Evolutionary conservation across 2,888 invertebrate genomes (phyloP), one percentile per base, ranked within the genome.

Genomic region (Criorhina ranunculi): DNA sequence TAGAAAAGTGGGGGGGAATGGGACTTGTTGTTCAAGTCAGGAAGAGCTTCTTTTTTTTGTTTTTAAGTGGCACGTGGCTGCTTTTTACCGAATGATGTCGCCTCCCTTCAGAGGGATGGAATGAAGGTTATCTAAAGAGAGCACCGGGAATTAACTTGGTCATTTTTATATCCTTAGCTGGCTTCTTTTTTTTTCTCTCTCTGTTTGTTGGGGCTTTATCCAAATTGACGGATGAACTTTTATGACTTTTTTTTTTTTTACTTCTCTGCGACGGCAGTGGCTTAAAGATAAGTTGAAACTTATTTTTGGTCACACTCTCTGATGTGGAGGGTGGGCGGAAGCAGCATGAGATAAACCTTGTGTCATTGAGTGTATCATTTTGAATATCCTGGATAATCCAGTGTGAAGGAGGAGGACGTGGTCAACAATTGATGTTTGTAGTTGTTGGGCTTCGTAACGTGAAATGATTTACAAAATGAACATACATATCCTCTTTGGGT

Each of bases 201-300:
- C 4, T 24, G 24, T 4, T 24, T 24, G 24, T 3, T 4, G 24
- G 4, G 24, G 51, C 1, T n/a, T n/a, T 6, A 29, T n/a, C 0
- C 24, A 49, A 49, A 49, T 29, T 51, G 53, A 17, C 7, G 53
- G 33, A 55, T 33, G 9, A 7, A 55, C 9, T 15, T 55, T 55
- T 33, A 55, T 55, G 33, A 17, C 17, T 55, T 55, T 33, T 55
- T 55, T 55, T 17, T 33, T 51, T 29, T 29, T n/a, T 49, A 12
- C 33, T 19, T 33, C 31, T 53, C 8, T 11, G 11, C 24, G n/a
- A 29, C 12, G 31, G 29, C 51, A 17, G 15, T 53, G 53, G 12
- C 31, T 35, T 33, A 17, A 33, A 17, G 15, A 33, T 31, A 49
- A 46, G n/a, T 49, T 29, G 49, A n/a, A 9, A 29, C 49, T 11